Base-by-base conservation (phyloP, 2,888 invertebrate genomes). In the Nyleta sp. region DNA sequence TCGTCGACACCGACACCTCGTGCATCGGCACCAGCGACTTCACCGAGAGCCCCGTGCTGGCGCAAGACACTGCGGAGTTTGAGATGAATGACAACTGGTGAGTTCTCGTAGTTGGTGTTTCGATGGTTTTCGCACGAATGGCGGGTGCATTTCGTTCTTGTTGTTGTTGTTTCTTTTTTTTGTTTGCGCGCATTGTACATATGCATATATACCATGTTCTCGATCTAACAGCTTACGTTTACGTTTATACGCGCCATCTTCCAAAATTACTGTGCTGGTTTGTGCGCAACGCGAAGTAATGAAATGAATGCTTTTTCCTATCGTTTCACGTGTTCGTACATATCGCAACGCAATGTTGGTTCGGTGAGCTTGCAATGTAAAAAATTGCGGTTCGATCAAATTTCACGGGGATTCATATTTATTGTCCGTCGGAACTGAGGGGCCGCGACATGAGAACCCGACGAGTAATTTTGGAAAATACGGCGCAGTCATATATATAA, bases 1-100 rank as follows among this genome's bases (percentile, higher is more conserved):
- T 86, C 10, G 83, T 85, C 1, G 88, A 87, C 15, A 87, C 87
- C 0, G 89, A 88, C 46, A 84, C 86, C 0, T 88, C 88, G 22
- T 87, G 88, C 46, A 87, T 88, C 22, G 89, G 87, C 10, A 81
- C 84, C 1, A 88, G 87, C 38, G 88, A 89, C n/a, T 77, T 86
- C 33, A 87, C 85, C 0, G 87, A 86, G 44, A 88, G 86, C 80
- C 87, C 86, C 3, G 67, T 84, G 2, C 44, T 85, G 18, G 77
- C 77, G 13, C 85, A 85, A 44, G 88, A 87, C 35, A 67, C 82
- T 5, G 83, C 78, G 0, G 85, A 87, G 3, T 78, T 84, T 0
- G 84, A 84, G 18, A 53, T 81, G 18, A 80, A 73, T 57, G 78
- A 72, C 18, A 50, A 78, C 40, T 70, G 78, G 78, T 78, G 68